Evolutionary conservation across 2,888 invertebrate genomes (phyloP), one percentile per base, ranked within the genome.

Genomic region (Bellardia bayeri): DNA sequence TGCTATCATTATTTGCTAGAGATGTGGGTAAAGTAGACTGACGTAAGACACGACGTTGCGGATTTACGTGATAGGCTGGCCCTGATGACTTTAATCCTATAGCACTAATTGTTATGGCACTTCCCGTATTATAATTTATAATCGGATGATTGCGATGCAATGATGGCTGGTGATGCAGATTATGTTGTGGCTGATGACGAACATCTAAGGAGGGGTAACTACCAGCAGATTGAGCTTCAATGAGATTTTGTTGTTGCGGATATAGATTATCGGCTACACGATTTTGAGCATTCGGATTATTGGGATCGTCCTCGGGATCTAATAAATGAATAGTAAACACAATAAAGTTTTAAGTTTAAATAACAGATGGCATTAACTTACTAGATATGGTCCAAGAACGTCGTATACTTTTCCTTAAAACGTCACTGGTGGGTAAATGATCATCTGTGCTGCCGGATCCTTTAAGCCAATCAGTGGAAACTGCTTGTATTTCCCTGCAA

Each of bases 321-420:
- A 84, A 0, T 85, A 85, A 54, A 0, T 54, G 11, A 61, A 13
- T 45, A 37, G 69, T 9, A 33, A 13, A 37, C 3, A n/a, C 7
- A 5, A 51, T 40, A 7, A n/a, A n/a, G 23, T 0, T 23, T n/a
- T 4, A 3, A 7, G 0, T 37, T 23, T 14, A 16, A 13, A 8
- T 8, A 30, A 23, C 4, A 14, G 30, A 3, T 37, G 2, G 2
- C 7, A 13, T 8, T 3, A 9, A 89, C 94, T 94, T 92, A 96
- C 96, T 96, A 89, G 96, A 96, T 91, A 96, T 96, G 82, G 96
- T 96, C 96, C 96, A 96, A 86, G 96, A 96, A 82, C 96, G 94
- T 71, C 95, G 94, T 89, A 96, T 96, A 90, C 95, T 96, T 90
- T 95, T 94, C 90, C 95, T 95, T 90, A 96, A 94, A 89, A 96